A percentile compares a stretch with the other conserved stretches of the same genome.
phyloP scores from a whole-genome alignment of 2,888 invertebrate genomes.

The Piscicola geometra region DNA sequence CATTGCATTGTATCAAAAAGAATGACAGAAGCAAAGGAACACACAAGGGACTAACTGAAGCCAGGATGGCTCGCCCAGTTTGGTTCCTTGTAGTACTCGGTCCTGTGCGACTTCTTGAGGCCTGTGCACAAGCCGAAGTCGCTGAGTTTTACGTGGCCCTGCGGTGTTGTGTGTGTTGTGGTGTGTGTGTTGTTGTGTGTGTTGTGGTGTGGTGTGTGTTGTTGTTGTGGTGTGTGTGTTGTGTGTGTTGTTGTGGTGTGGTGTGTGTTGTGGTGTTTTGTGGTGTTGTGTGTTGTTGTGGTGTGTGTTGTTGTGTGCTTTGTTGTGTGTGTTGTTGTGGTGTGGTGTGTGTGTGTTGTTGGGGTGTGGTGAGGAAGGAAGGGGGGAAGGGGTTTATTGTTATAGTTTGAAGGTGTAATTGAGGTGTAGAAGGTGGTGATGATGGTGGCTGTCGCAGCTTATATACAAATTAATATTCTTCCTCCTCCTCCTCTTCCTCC shows the following conservation, averaged over 20 bases:
- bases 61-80: constrained; percentile 71
- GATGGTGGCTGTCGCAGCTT: neutral
- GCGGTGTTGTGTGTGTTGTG: neutral
- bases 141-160: constrained; percentile 92
- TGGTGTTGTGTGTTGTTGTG: neutral
- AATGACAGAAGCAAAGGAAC: neutral
- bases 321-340: too few relatives aligned
- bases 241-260: too few relatives aligned
- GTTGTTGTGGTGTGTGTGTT: neutral
- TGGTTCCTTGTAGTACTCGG: constrained; percentile 92
- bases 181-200: neutral
- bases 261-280: too few relatives aligned
- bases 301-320: neutral
- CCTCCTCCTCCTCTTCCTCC: neutral
- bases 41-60: constrained; percentile 68
- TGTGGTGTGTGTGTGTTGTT: neutral
- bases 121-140: constrained; percentile 99
- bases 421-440: neutral
- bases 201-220: neutral
- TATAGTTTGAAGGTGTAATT: neutral
- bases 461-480: too few relatives aligned
- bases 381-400: neutral
- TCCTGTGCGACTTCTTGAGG: constrained; percentile 94
- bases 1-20: neutral
- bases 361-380: neutral